Evolutionary conservation across 2,888 invertebrate species (phyloP), one percentile per base, ranked within the genome.

Genomic region (Antheraea yamamai): DNA sequence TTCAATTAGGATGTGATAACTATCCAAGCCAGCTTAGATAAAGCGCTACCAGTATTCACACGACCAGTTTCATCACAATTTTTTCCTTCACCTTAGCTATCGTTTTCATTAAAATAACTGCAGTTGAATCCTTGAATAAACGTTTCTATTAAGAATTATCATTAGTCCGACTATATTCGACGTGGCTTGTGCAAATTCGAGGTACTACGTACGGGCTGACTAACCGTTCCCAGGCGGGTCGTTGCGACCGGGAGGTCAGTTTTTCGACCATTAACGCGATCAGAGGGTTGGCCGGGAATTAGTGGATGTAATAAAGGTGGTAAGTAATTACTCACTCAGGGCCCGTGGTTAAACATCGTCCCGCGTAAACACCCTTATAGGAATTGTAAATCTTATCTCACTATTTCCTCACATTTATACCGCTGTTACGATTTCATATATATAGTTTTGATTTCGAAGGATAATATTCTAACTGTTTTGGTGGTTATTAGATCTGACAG

Each of bases 201-300:
- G 26, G 23, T 12, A 10, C 23, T 26, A 18, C 58, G 58, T 58
- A 71, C 55, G 86, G 84, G 84, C 84, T 87, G 85, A 86, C 88
- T 89, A 92, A 94, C 86, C 88, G 89, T 85, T 87, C 94, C 90
- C 93, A 52, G 30, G 88, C 82, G 92, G 87, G 88, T 89, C 87
- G 87, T 93, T 92, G 87, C 82, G 79, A 88, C 88, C 89, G 86
- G 89, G 87, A 91, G 94, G 94, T 92, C 94, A 94, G 93, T 95
- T 94, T 93, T 93, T 94, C 91, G 92, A 82, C 88, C 92, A 92
- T 94, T 95, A 94, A 88, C 88, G 88, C 89, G 88, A 89, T 91
- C 91, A 90, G 90, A 88, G 92, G 92, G 91, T 88, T 85, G 87
- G 82, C 78, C 82, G 80, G 83, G 91, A 91, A 93, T 92, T 92